phyloP scores from a whole-genome alignment of 2,797 vertebrate genomes.

The Rhinophrynus dorsalis region DNA sequence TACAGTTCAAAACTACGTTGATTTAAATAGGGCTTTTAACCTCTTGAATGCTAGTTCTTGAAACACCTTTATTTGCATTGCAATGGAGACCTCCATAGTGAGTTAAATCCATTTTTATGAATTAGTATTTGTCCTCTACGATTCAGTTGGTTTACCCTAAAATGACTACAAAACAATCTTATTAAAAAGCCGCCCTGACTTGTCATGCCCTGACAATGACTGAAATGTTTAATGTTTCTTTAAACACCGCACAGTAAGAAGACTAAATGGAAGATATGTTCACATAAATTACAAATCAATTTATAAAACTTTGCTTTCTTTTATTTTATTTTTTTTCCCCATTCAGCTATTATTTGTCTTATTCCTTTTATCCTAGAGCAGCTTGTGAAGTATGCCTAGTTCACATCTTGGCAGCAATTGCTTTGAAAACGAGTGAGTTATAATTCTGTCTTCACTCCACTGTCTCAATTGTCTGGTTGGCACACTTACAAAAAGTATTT shows the following conservation, averaged over 20 bases:
- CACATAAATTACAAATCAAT: conserved; percentile 40
- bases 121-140: too few relatives aligned
- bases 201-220: neutral
- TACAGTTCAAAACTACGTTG: too few relatives aligned
- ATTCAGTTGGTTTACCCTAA: too few relatives aligned
- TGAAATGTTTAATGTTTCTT: conserved; percentile 7
- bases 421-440: conserved; percentile 43
- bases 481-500: conserved; percentile 39
- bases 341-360: conserved; percentile 42
- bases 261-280: conserved; percentile 16
- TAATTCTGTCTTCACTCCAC: conserved; percentile 42
- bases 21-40: too few relatives aligned
- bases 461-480: conserved; percentile 46
- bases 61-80: too few relatives aligned
- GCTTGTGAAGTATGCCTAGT: conserved; percentile 40
- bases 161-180: neutral
- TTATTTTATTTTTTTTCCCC: conserved; percentile 11
- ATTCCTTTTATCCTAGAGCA: conserved; percentile 43
- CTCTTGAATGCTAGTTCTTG: too few relatives aligned
- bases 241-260: conserved; percentile 2
- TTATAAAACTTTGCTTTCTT: conserved; percentile 30
- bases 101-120: too few relatives aligned
- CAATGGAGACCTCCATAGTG: too few relatives aligned
- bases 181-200: neutral
- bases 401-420: conserved; percentile 42